These are phyloP conservation scores for Electrona antarctica DNA, from an alignment of 2,113 vertebrate species.

Conservation along the genomic window DNA sequence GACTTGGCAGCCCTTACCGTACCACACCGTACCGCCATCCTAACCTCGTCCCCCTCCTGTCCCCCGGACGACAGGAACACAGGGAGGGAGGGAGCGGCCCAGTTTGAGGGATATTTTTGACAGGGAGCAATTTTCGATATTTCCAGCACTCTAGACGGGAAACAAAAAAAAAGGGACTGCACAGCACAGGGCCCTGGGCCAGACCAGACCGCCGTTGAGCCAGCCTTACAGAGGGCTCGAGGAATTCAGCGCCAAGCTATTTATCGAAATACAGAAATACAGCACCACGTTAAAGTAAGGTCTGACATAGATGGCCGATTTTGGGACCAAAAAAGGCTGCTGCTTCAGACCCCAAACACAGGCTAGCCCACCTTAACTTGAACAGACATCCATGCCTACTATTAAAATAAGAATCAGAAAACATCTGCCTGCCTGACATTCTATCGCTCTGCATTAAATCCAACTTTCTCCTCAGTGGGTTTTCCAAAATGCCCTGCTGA, in stretches of 20 bases:
- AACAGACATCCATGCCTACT: too few relatives aligned
- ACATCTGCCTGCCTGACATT: too few relatives aligned
- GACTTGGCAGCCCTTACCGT: conserved; percentile 17
- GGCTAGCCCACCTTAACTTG: too few relatives aligned
- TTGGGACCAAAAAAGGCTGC: too few relatives aligned
- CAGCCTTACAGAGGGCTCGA: conserved; percentile 20
- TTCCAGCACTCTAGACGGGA: conserved; percentile 18
- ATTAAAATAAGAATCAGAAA: too few relatives aligned
- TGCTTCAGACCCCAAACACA: too few relatives aligned
- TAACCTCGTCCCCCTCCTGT: conserved; percentile 31
- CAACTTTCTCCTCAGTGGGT: too few relatives aligned
- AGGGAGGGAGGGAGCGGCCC: not conserved
- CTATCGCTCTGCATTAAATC: too few relatives aligned
- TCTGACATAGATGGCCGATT: too few relatives aligned
- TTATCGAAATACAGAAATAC: conserved; percentile 24
- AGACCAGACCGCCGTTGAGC: conserved; percentile 39
- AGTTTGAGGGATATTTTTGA: conserved; percentile 42
- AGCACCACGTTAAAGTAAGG: not conserved
- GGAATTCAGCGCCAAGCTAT: conserved; percentile 34
- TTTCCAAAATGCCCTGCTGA: too few relatives aligned
- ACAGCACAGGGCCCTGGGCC: conserved; percentile 16
- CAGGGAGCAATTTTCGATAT: conserved; percentile 55
- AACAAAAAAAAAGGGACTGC: not conserved
- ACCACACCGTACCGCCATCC: conserved; percentile 2
- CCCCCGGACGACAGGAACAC: conserved; percentile 27